These are phyloP conservation scores for Geotrypetes seraphini DNA, from an alignment of 2,797 vertebrate species.

Conservation along the genomic window DNA sequence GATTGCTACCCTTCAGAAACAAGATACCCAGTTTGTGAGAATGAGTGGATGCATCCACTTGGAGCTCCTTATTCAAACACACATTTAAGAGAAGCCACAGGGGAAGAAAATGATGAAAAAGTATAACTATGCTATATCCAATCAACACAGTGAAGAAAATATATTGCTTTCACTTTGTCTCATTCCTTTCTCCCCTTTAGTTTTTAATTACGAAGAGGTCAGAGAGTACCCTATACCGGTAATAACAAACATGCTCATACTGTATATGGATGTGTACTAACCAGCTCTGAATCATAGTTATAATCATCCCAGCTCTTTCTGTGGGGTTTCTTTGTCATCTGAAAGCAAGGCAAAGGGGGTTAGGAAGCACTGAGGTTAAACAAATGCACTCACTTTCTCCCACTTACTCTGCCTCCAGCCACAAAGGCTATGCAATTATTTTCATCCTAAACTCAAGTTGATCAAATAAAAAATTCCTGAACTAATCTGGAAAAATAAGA, in stretches of 20 bases:
- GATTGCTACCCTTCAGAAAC: too few species aligned
- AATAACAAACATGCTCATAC: too few species aligned
- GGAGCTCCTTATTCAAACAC: too few species aligned
- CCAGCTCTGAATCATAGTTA: constrained; percentile 92
- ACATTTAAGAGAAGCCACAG: constrained; percentile 5
- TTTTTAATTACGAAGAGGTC: too few species aligned
- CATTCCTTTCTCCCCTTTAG: constrained; percentile 15
- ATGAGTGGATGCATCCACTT: too few species aligned
- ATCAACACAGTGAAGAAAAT: background rate
- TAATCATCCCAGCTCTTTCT: constrained; percentile 85
- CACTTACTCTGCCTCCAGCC: too few species aligned
- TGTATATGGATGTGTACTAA: constrained; percentile 64
- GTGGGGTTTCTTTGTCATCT: constrained; percentile 85
- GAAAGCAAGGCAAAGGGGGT: constrained; percentile 73
- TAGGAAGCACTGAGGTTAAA: constrained; percentile 34
- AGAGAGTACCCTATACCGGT: constrained; percentile 25
- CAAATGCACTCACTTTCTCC: constrained; percentile 11
- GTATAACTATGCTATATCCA: background rate
- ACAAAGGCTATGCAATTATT: too few species aligned
- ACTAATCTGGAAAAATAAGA: too few species aligned
- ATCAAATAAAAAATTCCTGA: too few species aligned
- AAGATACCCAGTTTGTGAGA: too few species aligned
- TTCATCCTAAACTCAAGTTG: too few species aligned
- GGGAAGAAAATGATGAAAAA: constrained; percentile 21
- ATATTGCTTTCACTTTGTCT: too few species aligned